A percentile compares a stretch with the other conserved stretches of the same genome.
Conservation (phyloP, 2,113 vertebrate genomes). For the Megaleporinus macrocephalus region DNA sequence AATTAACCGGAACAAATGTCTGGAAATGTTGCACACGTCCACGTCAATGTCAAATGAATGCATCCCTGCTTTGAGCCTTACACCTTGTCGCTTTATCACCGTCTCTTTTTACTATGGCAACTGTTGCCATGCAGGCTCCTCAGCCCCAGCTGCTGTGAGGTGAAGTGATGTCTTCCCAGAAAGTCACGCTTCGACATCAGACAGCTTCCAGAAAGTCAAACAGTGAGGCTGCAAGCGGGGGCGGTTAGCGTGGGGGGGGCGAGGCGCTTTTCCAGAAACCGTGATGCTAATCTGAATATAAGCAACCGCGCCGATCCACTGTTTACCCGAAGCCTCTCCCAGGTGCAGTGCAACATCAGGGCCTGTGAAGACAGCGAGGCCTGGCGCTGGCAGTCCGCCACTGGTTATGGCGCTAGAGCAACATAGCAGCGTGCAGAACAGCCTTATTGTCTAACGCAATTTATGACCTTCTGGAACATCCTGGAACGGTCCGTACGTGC, state of each 20-base stretch:
- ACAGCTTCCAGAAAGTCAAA: conserved; percentile 24
- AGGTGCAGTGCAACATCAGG: conserved; percentile 18
- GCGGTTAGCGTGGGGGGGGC: not conserved
- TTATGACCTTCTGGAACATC: conserved; percentile 6
- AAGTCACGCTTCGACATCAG: conserved; percentile 22
- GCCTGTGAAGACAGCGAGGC: not conserved
- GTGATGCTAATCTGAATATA: conserved; percentile 8
- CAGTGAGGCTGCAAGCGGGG: not conserved
- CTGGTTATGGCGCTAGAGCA: conserved; percentile 16
- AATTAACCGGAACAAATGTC: not conserved
- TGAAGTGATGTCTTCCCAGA: conserved; percentile 39
- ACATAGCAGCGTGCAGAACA: not conserved
- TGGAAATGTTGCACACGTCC: not conserved
- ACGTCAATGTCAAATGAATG: not conserved
- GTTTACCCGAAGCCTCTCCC: conserved; percentile 41
- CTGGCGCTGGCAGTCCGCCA: conserved; percentile 10
- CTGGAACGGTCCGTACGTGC: not conserved
- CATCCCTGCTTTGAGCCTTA: not conserved
- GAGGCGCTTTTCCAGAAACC: conserved; percentile 6
- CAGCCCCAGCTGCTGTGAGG: conserved; percentile 25
- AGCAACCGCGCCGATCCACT: conserved; percentile 30
- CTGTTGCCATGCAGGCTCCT: conserved; percentile 37
- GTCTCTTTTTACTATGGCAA: conserved; percentile 23
- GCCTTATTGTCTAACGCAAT: conserved; percentile 15
- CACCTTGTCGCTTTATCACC: not conserved